Evolutionary conservation across 2,113 vertebrate species (phyloP).

Genomic region (Pao palembangensis): DNA sequence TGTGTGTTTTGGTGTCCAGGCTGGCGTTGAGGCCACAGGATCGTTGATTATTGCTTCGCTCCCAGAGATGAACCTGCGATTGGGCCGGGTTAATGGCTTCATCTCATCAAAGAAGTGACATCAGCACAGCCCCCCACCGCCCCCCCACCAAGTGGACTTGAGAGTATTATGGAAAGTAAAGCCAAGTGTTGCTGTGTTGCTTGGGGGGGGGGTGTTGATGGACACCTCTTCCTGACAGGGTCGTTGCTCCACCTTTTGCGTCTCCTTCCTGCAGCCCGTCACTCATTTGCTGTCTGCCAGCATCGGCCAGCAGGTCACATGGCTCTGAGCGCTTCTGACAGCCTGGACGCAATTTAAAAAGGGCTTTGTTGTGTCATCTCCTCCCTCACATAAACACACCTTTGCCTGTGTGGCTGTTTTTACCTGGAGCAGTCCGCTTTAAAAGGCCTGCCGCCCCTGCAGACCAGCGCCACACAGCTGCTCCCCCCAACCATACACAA

Average conservation of each 20-base stretch:
- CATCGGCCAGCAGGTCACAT: conserved; percentile 33
- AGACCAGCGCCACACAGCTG: too few species aligned
- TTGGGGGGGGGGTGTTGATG: conserved; percentile 42
- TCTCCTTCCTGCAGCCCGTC: conserved; percentile 47
- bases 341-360: not conserved
- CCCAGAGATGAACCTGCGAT: conserved; percentile 17
- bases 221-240: conserved; percentile 43
- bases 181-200: conserved; percentile 18
- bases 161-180: conserved; percentile 36
- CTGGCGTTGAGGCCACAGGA: conserved; percentile 15
- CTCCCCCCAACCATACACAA: too few species aligned
- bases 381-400: not conserved
- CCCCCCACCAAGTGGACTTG: conserved; percentile 27
- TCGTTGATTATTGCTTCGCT: conserved; percentile 24
- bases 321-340: conserved; percentile 15
- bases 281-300: conserved; percentile 40
- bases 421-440: too few species aligned
- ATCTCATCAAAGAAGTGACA: conserved; percentile 47
- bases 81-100: conserved; percentile 47
- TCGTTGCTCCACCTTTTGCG: conserved; percentile 39
- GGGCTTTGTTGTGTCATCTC: too few species aligned
- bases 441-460: too few species aligned
- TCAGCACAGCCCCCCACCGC: conserved; percentile 33
- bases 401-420: conserved; percentile 19
- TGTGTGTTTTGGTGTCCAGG: conserved; percentile 16